Evolutionary conservation across 1,140 invertebrate species (phyloP), one percentile per base, ranked within the genome.

Genomic region (Protaetia brevitarsis): DNA sequence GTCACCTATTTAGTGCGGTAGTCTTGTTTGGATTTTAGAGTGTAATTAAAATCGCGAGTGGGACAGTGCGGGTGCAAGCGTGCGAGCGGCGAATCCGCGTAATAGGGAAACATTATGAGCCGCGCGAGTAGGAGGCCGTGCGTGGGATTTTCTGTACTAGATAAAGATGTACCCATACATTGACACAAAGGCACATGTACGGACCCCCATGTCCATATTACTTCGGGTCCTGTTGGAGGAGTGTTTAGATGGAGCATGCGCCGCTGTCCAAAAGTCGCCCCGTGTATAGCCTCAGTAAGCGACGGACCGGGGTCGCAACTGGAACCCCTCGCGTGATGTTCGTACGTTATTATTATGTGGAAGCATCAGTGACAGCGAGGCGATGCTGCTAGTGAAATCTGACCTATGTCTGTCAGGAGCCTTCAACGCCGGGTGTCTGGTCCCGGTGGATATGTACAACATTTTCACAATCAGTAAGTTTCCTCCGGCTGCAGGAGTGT

Each of bases 371-470:
- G 72, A 73, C 71, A 66, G 69, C 71, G 71, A 69, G 74, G 76
- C 72, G 70, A 78, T 78, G 75, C 41, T 51, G 41, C 75, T 75
- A 78, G 76, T 76, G 68, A 73, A 70, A 68, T 72, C 69, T 69
- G 73, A 76, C 75, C 70, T 77, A 79, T 79, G 77, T 79, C 77
- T 76, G 75, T 79, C 75, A 76, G 77, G 73, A 79, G 77, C 72
- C 75, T 79, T 69, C 77, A 78, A 72, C 74, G 77, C 71, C 77
- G 76, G 76, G 76, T 77, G 64, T 77, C 73, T 71, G 76, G 73
- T 72, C 76, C 77, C 74, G 75, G 76, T 67, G 75, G 77, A 73
- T 77, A 76, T 68, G 74, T 77, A 64, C 77, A 78, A 66, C 76
- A 77, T 71, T 77, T 74, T 59, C 26, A 77, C 72, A 77, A 74